Conservation (phyloP, 2,113 vertebrate species). For the Oreochromis niloticus region DNA sequence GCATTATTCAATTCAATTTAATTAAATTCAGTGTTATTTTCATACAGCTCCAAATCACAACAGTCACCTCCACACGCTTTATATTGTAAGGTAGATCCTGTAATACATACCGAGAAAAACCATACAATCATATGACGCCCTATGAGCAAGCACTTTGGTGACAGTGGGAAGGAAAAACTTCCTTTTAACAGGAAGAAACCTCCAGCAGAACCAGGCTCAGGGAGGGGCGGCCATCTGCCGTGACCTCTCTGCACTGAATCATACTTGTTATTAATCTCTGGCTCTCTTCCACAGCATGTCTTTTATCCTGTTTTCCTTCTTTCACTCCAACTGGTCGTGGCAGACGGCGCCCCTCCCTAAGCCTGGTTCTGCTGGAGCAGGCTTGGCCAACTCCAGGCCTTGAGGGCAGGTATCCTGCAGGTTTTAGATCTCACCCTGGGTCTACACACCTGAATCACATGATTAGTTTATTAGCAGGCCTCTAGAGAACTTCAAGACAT, state of each 20-base stretch:
- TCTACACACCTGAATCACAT: background rate
- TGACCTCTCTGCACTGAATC: background rate
- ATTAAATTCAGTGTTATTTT: background rate
- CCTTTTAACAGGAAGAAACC: background rate
- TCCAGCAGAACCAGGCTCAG: background rate
- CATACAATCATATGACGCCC: background rate
- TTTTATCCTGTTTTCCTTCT: no score
- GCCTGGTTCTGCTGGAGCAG: no score
- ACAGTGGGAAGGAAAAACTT: background rate
- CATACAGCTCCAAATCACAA: background rate
- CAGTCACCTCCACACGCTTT: background rate
- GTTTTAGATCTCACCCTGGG: background rate
- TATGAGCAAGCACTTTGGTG: background rate
- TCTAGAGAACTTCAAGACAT: background rate
- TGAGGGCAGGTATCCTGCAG: background rate
- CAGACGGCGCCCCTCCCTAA: no score
- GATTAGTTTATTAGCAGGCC: background rate
- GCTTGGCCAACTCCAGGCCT: background rate
- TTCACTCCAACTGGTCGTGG: no score
- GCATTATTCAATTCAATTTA: background rate
- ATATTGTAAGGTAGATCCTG: background rate
- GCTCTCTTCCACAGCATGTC: no score
- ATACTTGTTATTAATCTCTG: background rate
- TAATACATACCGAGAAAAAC: background rate
- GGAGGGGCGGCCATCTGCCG: background rate